Conservation (phyloP, 1,140 invertebrate species). For the Drosophila setifemur region DNA sequence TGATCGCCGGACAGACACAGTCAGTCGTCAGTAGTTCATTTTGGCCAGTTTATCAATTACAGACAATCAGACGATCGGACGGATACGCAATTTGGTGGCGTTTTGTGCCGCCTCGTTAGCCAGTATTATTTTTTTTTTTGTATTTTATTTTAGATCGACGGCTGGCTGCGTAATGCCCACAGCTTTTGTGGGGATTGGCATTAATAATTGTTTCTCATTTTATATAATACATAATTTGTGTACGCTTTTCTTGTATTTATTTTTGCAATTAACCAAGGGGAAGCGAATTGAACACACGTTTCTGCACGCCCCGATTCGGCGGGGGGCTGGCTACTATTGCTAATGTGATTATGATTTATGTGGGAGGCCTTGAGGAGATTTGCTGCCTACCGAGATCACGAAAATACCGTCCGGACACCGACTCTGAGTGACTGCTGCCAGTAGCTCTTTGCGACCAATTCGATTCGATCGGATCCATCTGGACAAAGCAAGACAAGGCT, state of each 20-base stretch:
- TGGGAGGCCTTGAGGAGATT: constrained; percentile 64
- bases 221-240: constrained; percentile 68
- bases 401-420: not conserved
- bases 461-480: not conserved
- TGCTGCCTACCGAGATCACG: constrained; percentile 15
- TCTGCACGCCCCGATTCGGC: constrained; percentile 25
- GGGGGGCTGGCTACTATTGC: constrained; percentile 12
- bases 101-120: constrained; percentile 72
- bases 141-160: not conserved
- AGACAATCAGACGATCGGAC: constrained; percentile 32
- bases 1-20: constrained; percentile 32
- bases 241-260: constrained; percentile 44
- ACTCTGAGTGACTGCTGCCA: constrained; percentile 34
- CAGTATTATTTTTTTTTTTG: constrained; percentile 9
- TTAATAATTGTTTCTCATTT: constrained; percentile 63
- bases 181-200: constrained; percentile 52
- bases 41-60: constrained; percentile 75
- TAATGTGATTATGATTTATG: constrained; percentile 78
- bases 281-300: constrained; percentile 32
- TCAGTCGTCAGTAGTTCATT: constrained; percentile 41
- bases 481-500: constrained; percentile 32
- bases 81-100: constrained; percentile 56
- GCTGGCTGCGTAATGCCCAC: constrained; percentile 44
- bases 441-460: not conserved
- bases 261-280: constrained; percentile 45